phyloP scores from a whole-genome alignment of 2,797 vertebrate species.

The Xyrichtys novacula region DNA sequence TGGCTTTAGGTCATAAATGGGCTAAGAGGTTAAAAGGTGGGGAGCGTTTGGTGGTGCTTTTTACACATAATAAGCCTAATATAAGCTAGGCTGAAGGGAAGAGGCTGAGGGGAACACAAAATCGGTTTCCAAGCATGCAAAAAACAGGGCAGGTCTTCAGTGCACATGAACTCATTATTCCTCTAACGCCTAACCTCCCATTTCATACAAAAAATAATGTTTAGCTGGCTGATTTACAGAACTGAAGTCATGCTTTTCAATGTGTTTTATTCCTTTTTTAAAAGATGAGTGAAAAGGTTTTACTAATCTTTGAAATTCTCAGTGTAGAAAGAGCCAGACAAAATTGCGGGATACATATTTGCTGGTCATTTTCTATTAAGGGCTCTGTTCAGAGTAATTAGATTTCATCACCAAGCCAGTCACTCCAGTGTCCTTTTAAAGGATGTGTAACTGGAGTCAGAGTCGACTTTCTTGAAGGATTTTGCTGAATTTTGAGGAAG shows the following conservation, averaged over 20 bases:
- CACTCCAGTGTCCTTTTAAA: not conserved
- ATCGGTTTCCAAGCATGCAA: conserved; percentile 28
- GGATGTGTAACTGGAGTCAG: not conserved
- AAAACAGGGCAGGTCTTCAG: not conserved
- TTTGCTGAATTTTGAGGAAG: not conserved
- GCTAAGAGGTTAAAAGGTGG: conserved; percentile 78
- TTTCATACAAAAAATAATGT: not conserved
- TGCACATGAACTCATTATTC: not conserved
- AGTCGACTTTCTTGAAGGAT: not conserved
- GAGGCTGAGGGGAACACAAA: conserved; percentile 34
- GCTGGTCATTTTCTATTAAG: not conserved
- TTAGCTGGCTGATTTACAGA: not conserved
- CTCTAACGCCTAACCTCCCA: not conserved
- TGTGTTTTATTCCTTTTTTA: not conserved
- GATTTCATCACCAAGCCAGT: not conserved
- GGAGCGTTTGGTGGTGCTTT: conserved; percentile 63
- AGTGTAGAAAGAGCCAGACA: not conserved
- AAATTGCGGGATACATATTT: not conserved
- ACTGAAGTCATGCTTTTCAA: not conserved
- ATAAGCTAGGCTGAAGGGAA: conserved; percentile 61
- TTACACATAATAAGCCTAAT: conserved; percentile 73
- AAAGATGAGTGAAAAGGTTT: too few relatives aligned
- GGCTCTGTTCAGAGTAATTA: not conserved
- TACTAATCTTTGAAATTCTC: not conserved
- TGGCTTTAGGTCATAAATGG: conserved; percentile 82